A percentile compares a stretch with the other conserved stretches of the same genome.
Evolutionary conservation across 2,888 invertebrate species (phyloP).

Genomic region (Lepidochitona cinerea): DNA sequence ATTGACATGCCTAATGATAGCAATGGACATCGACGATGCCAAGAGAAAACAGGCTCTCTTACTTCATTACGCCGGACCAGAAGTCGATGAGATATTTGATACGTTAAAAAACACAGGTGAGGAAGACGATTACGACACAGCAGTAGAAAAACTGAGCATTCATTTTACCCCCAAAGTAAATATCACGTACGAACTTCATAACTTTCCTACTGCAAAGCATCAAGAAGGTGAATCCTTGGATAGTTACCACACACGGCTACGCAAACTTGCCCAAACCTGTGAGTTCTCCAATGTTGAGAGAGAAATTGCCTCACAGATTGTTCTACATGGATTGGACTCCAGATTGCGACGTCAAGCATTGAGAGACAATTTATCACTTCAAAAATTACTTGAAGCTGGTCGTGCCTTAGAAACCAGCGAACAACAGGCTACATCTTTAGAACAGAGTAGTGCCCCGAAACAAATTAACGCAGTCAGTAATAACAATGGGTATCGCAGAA

Average conservation of each 20-base stretch:
- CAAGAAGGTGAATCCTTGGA: conserved; percentile 7
- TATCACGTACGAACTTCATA: background rate
- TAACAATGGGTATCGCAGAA: too few relatives aligned
- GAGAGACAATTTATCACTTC: background rate
- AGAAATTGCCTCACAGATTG: conserved; percentile 10
- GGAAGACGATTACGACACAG: background rate
- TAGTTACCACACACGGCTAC: conserved; percentile 5
- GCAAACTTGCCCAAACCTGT: conserved; percentile 8
- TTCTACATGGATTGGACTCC: background rate
- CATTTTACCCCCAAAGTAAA: conserved; percentile 14
- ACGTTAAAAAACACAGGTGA: conserved; percentile 10
- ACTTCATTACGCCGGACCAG: conserved; percentile 12
- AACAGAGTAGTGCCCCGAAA: background rate
- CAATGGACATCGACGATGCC: background rate
- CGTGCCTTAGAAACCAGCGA: conserved; percentile 10
- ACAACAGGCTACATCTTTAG: background rate
- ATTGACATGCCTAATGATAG: conserved; percentile 6
- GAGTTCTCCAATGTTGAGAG: too few relatives aligned
- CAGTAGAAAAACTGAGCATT: background rate
- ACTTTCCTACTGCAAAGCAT: conserved; percentile 7
- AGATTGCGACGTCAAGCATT: conserved; percentile 2
- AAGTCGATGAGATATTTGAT: conserved; percentile 13
- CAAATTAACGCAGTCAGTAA: background rate
- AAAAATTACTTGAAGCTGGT: conserved; percentile 4
- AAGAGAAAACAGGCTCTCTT: conserved; percentile 3